Conservation (phyloP, 2,113 vertebrate genomes). For the Gambusia affinis region DNA sequence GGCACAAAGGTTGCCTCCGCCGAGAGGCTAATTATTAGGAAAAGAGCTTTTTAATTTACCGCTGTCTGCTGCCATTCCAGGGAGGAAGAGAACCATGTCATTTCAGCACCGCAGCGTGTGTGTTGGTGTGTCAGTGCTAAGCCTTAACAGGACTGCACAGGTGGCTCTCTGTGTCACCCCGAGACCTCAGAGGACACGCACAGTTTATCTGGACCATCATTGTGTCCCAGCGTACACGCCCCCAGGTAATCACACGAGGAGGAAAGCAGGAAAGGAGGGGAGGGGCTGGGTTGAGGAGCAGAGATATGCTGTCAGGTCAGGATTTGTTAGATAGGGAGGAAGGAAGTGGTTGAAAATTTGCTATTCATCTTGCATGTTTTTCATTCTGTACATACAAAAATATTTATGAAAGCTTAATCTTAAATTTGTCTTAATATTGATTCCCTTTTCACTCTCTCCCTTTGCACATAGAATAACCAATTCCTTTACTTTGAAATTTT, state of each 20-base stretch:
- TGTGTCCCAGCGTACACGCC: constrained; percentile 28
- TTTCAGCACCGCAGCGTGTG: constrained; percentile 7
- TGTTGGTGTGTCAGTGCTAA: not conserved
- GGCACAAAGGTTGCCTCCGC: constrained; percentile 71
- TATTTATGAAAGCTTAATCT: not conserved
- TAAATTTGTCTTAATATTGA: too few relatives aligned
- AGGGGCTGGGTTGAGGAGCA: constrained; percentile 23
- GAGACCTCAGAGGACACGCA: constrained; percentile 39
- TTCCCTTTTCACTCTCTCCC: too few relatives aligned
- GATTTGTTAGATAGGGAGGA: constrained; percentile 27
- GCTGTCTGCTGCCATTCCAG: constrained; percentile 74
- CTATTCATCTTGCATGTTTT: constrained; percentile 8
- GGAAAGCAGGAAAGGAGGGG: constrained; percentile 2
- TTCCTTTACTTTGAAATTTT: too few relatives aligned
- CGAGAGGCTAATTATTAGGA: constrained; percentile 78
- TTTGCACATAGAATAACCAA: too few relatives aligned
- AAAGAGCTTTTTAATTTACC: constrained; percentile 79
- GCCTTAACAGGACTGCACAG: constrained; percentile 35
- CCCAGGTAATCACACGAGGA: constrained; percentile 48
- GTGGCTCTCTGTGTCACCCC: constrained; percentile 52
- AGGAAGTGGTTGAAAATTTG: constrained; percentile 5
- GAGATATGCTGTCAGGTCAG: constrained; percentile 16
- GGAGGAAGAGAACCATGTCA: constrained; percentile 66
- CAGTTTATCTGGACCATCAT: constrained; percentile 40
- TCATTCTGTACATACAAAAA: not conserved